Base-by-base conservation (phyloP, 2,888 invertebrate species). In the Listrodromus nycthemerus region DNA sequence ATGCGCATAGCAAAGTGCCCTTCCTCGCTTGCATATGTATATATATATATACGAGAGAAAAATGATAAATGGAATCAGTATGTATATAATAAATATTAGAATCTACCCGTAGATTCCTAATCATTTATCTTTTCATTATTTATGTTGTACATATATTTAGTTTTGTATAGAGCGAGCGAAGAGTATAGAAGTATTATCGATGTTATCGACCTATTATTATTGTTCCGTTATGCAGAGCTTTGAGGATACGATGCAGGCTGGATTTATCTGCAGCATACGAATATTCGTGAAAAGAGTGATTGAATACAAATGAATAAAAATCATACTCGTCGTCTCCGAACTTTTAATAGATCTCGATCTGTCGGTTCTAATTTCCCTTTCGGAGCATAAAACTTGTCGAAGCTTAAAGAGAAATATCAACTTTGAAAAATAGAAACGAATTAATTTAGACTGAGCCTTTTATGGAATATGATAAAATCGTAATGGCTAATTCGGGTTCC, bases 81-180 rank as follows among this genome's bases (percentile, higher is more conserved):
- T 86, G 87, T 89, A 87, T 71, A 89, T 88, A 88, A 83, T 73
- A 77, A 82, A 86, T 52, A 41, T 77, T 86, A 88, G 85, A 86
- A 86, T 87, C 81, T 87, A 87, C 74, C 58, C 70, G 84, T 90
- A 89, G 86, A 89, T 89, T 88, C 86, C 84, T 84, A 80, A 80
- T 80, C 80, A 80, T 87, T 87, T 84, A 86, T 86, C 85, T 85
- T 85, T 86, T 69, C 75, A 65, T 69, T 77, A 66, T 82, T 78
- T 74, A 82, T 63, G 80, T 76, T 86, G 86, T 86, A 86, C 61
- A 86, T 85, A 50, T 50, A 61, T 61, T 58, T 61, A 84, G 58
- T 69, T 84, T 58, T 83, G 80, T 81, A 75, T 78, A 76, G 82
- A 83, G 27, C 21, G 71, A 71, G 70, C 30, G 41, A 66, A 73